Percentiles rank a stretch among this genome's conserved stretches.
These are phyloP conservation scores for Dryococelus australis DNA, from an alignment of 2,888 invertebrate species.

Conservation along the genomic window DNA sequence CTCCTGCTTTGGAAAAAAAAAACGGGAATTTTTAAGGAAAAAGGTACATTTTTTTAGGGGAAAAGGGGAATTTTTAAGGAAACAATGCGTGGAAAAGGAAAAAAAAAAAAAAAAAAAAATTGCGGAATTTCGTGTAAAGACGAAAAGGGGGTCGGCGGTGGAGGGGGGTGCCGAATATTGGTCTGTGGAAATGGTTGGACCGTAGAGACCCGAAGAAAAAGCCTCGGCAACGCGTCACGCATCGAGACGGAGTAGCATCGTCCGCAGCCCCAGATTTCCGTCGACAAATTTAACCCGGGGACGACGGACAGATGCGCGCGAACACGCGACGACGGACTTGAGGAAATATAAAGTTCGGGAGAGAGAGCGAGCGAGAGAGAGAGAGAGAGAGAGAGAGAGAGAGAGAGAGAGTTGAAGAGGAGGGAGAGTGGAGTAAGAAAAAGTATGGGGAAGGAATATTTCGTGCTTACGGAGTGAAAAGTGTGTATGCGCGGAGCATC, in stretches of 20 bases:
- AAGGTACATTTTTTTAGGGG: no score
- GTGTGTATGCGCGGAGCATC: background rate
- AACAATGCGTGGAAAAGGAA: no score
- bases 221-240: no score
- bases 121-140: no score
- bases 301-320: slow-evolving; percentile 11
- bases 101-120: no score
- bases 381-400: background rate
- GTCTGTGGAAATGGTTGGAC: no score
- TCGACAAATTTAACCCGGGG: slow-evolving; percentile 24
- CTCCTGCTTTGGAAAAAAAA: no score
- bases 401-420: background rate
- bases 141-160: no score
- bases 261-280: background rate
- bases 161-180: no score
- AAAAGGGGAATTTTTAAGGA: no score
- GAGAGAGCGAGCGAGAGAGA: background rate
- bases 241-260: background rate
- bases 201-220: no score
- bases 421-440: background rate
- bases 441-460: background rate
- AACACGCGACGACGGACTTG: background rate
- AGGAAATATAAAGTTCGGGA: slow-evolving; percentile 28
- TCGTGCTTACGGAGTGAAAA: slow-evolving; percentile 16
- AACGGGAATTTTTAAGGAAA: no score